Base-by-base conservation (phyloP, 1,140 invertebrate species). In the Monomorium pharaonis region DNA sequence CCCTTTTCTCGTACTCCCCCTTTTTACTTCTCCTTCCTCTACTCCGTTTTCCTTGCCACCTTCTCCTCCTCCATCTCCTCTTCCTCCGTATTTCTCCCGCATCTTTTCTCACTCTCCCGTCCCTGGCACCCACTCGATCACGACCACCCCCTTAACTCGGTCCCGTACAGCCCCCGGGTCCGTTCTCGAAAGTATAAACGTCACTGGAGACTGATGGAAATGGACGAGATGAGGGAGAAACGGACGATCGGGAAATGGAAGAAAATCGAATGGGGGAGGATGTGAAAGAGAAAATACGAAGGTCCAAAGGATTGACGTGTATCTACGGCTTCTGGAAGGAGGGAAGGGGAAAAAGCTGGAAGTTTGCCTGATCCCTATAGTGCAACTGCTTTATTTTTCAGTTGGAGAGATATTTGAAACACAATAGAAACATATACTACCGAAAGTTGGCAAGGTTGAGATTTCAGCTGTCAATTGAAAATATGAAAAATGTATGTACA, bases 171-270 rank as follows among this genome's bases (percentile, higher is more conserved):
- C 88, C 85, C 88, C 77, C 75, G 86, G 86, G 86, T 90, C 88
- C 89, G 86, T 90, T 86, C 86, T 75, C 75, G 78, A 91, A 90
- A 88, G 89, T 90, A 91, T 91, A 91, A 91, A 91, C 89, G 89
- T 91, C 89, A 85, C 75, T 67, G 84, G 76, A 88, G 86, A 88
- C 89, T 90, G 89, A 91, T 91, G 86, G 89, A 88, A 91, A 91
- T 90, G 86, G 89, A 89, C 89, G 89, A 65, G 89, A 63, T 76
- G 78, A 77, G 65, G 72, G 60, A 65, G 70, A 67, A 81, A 75
- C 80, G 89, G 89, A 90, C 88, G 84, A 88, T 90, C 89, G 89
- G 84, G 89, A 88, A 91, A 90, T 88, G 90, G 86, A 90, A 80
- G 89, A 91, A 91, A 91, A 91, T 91, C 89, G 86, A 91, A 91